Evolutionary conservation across 2,113 vertebrate species (phyloP).

Genomic region (Aramus guarauna): DNA sequence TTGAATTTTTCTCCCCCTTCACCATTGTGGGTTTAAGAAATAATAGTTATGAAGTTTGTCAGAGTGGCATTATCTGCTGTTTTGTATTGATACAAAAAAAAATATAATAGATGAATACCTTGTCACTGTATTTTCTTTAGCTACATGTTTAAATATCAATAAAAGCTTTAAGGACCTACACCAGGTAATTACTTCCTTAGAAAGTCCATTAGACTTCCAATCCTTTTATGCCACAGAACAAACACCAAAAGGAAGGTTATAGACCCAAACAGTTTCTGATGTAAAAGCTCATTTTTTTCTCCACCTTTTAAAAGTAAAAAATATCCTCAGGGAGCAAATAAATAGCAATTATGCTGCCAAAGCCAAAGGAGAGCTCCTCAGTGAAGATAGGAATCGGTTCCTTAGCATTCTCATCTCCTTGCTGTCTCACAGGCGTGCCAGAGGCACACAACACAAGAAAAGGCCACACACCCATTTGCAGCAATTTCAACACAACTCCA

Average conservation of each 20-base stretch:
- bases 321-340: background rate
- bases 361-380: background rate
- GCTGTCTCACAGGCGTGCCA: background rate
- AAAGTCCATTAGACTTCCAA: background rate
- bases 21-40: background rate
- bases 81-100: conserved; percentile 22
- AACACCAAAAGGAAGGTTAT: background rate
- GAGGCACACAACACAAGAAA: background rate
- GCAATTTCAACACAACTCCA: background rate
- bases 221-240: background rate
- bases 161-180: conserved; percentile 2
- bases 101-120: background rate
- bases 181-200: conserved; percentile 6
- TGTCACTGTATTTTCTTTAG: background rate
- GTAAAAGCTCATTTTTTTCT: background rate
- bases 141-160: background rate
- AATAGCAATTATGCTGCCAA: background rate
- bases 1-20: background rate
- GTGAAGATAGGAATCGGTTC: background rate
- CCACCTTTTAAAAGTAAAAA: background rate
- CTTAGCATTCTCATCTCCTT: background rate
- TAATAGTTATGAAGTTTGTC: background rate
- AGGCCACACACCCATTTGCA: background rate
- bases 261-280: background rate
- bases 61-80: background rate